Conservation (phyloP, 2,113 vertebrate genomes). For the Psophia crepitans region DNA sequence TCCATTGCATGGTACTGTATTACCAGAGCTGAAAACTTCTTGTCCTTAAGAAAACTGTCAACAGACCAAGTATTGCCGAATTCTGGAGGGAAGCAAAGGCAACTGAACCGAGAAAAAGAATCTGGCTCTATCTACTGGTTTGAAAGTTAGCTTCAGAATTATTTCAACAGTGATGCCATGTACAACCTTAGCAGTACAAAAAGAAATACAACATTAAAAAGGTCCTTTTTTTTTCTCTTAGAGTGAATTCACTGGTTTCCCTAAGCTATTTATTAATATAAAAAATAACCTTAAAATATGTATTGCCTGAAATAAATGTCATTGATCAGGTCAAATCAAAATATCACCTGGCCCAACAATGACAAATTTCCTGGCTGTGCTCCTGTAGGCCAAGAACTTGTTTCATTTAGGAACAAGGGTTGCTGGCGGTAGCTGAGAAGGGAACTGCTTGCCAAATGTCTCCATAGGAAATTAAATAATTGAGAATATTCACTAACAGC, state of each 20-base stretch:
- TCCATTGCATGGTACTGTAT: not conserved
- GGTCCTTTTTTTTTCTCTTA: not conserved
- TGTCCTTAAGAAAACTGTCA: not conserved
- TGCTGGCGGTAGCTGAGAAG: slow-evolving; percentile 35
- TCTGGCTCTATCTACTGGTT: not conserved
- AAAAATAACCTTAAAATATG: not conserved
- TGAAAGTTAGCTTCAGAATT: not conserved
- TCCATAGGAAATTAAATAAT: slow-evolving; percentile 42
- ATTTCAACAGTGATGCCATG: not conserved
- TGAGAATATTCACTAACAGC: slow-evolving; percentile 17
- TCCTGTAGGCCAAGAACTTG: not conserved
- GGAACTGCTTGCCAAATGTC: slow-evolving; percentile 30
- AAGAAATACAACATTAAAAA: not conserved
- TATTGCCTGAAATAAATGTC: not conserved
- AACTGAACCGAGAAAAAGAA: not conserved
- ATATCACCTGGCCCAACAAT: not conserved
- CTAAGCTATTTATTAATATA: not conserved
- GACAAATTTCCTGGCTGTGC: slow-evolving; percentile 4
- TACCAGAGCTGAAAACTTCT: not conserved
- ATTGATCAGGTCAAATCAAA: slow-evolving; percentile 24
- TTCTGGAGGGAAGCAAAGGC: not conserved
- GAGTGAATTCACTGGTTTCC: not conserved
- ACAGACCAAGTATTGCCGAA: not conserved
- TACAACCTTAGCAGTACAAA: not conserved
- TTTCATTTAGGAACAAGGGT: slow-evolving; percentile 28